phyloP scores from a whole-genome alignment of 1,140 invertebrate species.

The Muscidifurax raptorellus region DNA sequence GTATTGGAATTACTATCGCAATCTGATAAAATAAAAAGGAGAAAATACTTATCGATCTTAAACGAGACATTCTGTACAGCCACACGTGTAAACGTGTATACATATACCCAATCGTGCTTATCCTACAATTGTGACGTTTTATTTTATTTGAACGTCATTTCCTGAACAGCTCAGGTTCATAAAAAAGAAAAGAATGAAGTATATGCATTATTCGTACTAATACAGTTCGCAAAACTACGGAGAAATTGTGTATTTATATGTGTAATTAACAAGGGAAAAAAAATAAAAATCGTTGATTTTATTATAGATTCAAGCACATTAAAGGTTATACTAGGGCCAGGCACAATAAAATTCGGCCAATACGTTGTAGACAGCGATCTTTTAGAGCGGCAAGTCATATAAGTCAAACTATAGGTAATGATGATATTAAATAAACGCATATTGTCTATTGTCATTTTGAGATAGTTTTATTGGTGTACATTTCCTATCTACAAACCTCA shows the following conservation, averaged over 20 bases:
- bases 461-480: background rate
- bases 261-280: slow-evolving; percentile 61
- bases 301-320: slow-evolving; percentile 75
- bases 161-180: background rate
- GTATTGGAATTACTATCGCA: slow-evolving; percentile 6
- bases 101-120: background rate
- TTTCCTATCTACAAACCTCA: background rate
- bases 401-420: slow-evolving; percentile 71
- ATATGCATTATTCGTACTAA: slow-evolving; percentile 10
- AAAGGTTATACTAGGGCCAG: slow-evolving; percentile 74
- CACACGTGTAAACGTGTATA: slow-evolving; percentile 20
- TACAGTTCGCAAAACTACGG: slow-evolving; percentile 17
- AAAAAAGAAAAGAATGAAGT: background rate
- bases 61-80: background rate
- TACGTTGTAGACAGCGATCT: slow-evolving; percentile 74
- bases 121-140: background rate
- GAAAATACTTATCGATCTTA: background rate
- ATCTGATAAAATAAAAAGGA: background rate
- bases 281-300: slow-evolving; percentile 65
- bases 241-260: slow-evolving; percentile 52
- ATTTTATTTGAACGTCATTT: slow-evolving; percentile 3
- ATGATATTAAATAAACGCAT: slow-evolving; percentile 75
- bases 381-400: slow-evolving; percentile 73
- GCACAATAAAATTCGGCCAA: slow-evolving; percentile 76
- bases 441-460: slow-evolving; percentile 72